These are phyloP conservation scores for Bucorvus abyssinicus DNA, from an alignment of 2,797 vertebrate species.

Conservation along the genomic window DNA sequence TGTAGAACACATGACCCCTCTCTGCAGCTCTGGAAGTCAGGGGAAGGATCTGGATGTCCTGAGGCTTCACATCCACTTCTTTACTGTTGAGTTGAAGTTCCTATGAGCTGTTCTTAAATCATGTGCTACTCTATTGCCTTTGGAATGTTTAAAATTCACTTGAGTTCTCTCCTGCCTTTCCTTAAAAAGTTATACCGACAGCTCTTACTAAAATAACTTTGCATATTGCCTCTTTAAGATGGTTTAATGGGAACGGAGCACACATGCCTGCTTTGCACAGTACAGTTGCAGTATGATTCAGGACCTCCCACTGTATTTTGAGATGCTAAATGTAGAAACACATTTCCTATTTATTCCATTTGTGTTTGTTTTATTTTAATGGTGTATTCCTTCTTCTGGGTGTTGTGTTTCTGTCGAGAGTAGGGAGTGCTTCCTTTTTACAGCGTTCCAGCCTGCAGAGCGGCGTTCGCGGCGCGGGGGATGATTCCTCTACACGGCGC, in stretches of 20 bases:
- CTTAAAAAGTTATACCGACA: not conserved
- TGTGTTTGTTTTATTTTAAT: not conserved
- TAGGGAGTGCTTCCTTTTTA: not conserved
- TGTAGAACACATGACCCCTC: not conserved
- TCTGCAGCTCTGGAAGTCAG: not conserved
- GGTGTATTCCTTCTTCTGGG: not conserved
- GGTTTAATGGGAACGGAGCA: not conserved
- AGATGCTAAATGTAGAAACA: not conserved
- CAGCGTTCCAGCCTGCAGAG: not conserved
- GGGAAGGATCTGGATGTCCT: not conserved
- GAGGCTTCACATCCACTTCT: not conserved
- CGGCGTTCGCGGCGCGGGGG: not conserved
- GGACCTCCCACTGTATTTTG: constrained; percentile 37
- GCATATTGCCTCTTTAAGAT: not conserved
- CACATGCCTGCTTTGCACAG: not conserved
- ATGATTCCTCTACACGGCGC: too few species aligned
- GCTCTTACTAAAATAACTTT: constrained; percentile 18
- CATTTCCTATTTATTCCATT: constrained; percentile 26
- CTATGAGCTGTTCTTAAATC: not conserved
- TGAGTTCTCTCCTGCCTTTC: not conserved
- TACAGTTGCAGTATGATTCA: not conserved
- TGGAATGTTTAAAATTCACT: not conserved
- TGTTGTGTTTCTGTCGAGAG: not conserved
- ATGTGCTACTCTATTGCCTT: not conserved
- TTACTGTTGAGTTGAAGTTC: not conserved